A percentile compares a stretch with the other conserved stretches of the same genome.
Evolutionary conservation across 2,797 vertebrate genomes (phyloP).

Genomic region (Carapus acus): DNA sequence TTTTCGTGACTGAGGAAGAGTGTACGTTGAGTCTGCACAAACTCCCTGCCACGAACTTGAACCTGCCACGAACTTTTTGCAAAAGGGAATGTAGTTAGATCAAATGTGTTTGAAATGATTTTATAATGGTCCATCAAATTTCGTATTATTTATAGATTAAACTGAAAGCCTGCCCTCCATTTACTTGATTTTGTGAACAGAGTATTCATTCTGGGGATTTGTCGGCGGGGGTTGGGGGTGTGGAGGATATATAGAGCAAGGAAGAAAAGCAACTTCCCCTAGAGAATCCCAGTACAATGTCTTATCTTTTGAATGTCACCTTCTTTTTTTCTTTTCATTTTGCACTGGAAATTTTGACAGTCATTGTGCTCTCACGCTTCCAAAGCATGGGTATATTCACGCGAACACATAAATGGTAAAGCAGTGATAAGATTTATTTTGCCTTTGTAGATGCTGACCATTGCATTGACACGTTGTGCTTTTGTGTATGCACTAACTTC

Average conservation of each 20-base stretch:
- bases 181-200: slow-evolving; percentile 55
- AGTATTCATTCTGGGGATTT: slow-evolving; percentile 59
- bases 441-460: background rate
- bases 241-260: slow-evolving; percentile 33
- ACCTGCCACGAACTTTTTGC: no score
- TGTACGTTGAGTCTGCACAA: slow-evolving; percentile 3
- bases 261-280: slow-evolving; percentile 44
- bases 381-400: no score
- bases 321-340: no score
- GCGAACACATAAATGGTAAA: no score
- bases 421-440: background rate
- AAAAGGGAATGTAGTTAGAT: slow-evolving; percentile 39
- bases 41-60: no score
- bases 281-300: slow-evolving; percentile 43
- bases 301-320: slow-evolving; percentile 69
- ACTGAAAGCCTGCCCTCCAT: slow-evolving; percentile 55
- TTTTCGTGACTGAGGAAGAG: background rate
- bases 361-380: no score
- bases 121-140: slow-evolving; percentile 37
- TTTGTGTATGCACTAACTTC: background rate
- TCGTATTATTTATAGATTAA: slow-evolving; percentile 64
- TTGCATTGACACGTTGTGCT: no score
- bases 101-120: slow-evolving; percentile 35
- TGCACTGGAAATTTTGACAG: no score
- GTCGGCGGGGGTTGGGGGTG: slow-evolving; percentile 43